Base-by-base conservation (phyloP, 2,888 invertebrate species). In the Sarcophaga caerulescens region DNA sequence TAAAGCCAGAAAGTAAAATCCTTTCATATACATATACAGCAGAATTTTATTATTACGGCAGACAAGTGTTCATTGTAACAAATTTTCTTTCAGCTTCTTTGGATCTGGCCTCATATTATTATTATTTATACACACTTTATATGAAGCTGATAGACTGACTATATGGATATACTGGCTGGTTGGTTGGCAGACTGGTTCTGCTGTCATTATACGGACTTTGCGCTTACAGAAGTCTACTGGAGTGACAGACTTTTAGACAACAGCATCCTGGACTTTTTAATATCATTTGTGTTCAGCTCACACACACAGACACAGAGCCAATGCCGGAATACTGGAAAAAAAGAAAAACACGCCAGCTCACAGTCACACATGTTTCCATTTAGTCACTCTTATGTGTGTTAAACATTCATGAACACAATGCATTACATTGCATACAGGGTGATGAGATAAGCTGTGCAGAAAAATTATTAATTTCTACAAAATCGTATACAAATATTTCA, bases 241-340 rank as follows among this genome's bases (percentile, higher is more conserved):
- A 63, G 74, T 81, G 81, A 78, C 81, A 85, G 63, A 52, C 77
- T 63, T 73, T 57, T 69, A 77, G 73, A 78, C 81, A 78, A 78
- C 71, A 74, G 74, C 68, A 68, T 73, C 45, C 73, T 81, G 85
- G 62, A 80, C 71, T 47, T 80, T 84, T 84, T 80, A 80, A 80
- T 83, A 83, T 83, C 68, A 78, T 78, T 74, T 78, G 45, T 25
- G 57, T 82, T 77, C 25, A 66, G 71, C 25, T 59, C 45, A 35
- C 59, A 68, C 19, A 63, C 12, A 14, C 4, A 65, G 23, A 47
- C 17, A 23, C 65, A 52, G 12, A 14, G 5, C 52, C 52, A 17
- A 52, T 35, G 52, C 5, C 52, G 52, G 4, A 52, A 52, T 17
- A 17, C 52, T 52, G 12, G 1, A 52, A 52, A 52, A 52, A 52